phyloP scores from a whole-genome alignment of 2,113 vertebrate species.

The Xiphophorus hellerii region DNA sequence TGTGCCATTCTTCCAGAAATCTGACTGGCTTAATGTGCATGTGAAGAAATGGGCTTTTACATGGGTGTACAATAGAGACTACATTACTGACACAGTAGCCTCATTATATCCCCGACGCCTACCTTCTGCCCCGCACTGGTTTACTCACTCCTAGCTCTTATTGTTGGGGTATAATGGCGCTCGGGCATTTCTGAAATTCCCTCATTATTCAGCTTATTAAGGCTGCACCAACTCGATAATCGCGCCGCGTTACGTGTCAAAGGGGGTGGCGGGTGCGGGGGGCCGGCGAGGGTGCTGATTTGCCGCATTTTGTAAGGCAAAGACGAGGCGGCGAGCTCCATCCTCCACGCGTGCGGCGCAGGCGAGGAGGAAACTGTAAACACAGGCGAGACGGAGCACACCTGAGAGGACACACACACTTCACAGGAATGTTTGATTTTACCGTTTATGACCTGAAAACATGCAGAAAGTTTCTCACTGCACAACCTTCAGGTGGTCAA shows the following conservation, averaged over 20 bases:
- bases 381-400: constrained; percentile 66
- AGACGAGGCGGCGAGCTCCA: constrained; percentile 66
- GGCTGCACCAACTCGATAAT: constrained; percentile 94
- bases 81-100: constrained; percentile 96
- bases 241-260: constrained; percentile 85
- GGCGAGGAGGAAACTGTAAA: constrained; percentile 78
- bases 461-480: too few species aligned
- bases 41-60: constrained; percentile 97
- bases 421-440: too few species aligned
- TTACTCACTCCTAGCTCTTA: constrained; percentile 95
- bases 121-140: constrained; percentile 91
- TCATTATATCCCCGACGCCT: constrained; percentile 95
- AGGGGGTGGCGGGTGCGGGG: constrained; percentile 61
- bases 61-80: constrained; percentile 92
- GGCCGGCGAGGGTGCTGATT: constrained; percentile 78
- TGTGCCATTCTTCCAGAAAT: constrained; percentile 93
- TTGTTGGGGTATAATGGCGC: constrained; percentile 97
- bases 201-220: constrained; percentile 99
- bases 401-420: constrained; percentile 61
- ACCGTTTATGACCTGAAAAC: too few species aligned
- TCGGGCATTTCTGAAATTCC: constrained; percentile 98
- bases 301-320: constrained; percentile 85
- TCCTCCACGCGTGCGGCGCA: constrained; percentile 53
- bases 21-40: constrained; percentile 94
- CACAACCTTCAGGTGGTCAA: not conserved